Base-by-base conservation (phyloP, 2,797 vertebrate species). In the Chiroxiphia lanceolata region DNA sequence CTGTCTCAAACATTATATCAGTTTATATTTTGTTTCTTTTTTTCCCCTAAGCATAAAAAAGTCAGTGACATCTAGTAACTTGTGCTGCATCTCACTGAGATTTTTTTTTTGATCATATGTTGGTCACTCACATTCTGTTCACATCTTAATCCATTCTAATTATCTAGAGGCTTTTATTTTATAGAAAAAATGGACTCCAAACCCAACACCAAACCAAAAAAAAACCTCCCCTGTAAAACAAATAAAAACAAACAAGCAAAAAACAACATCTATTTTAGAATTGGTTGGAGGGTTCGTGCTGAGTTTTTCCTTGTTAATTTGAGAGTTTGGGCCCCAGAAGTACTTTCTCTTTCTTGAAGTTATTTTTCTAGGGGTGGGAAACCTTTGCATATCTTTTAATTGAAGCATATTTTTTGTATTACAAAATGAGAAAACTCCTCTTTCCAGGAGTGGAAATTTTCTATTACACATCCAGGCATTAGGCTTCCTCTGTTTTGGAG, bases 281-380 rank as follows among this genome's bases (percentile, higher is more conserved):
- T 4, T 51, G 2, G 1, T 19, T 74, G 6, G 3, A 18, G 2
- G 2, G 1, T 57, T 76, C 1, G 0, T 33, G 26, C 14, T 31
- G 38, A 22, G 2, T 10, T 63, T 89, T 56, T 72, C 64, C 20
- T 50, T 74, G 15, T 51, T 90, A 34, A 33, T 69, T 79, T 42
- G 16, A 40, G 34, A 33, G 9, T 15, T 65, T 61, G 15, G 6
- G 56, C 12, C 7, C 3, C 29, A 45, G 9, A 81, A 79, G 3
- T 69, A 7, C 15, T 44, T 87, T 54, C 22, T 74, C 11, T 51
- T 90, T 85, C n/a, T 54, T 71, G 13, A 87, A 53, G 45, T 36
- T 60, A 15, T 59, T 51, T 45, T 76, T 23, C 31, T 59, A 40
- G 7, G 19, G 9, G 21, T 77, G 11, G 25, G 7, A 89, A 80